Evolutionary conservation across 2,113 vertebrate genomes (phyloP), one percentile per base, ranked within the genome.

Genomic region (Phylloscopus whistleri): DNA sequence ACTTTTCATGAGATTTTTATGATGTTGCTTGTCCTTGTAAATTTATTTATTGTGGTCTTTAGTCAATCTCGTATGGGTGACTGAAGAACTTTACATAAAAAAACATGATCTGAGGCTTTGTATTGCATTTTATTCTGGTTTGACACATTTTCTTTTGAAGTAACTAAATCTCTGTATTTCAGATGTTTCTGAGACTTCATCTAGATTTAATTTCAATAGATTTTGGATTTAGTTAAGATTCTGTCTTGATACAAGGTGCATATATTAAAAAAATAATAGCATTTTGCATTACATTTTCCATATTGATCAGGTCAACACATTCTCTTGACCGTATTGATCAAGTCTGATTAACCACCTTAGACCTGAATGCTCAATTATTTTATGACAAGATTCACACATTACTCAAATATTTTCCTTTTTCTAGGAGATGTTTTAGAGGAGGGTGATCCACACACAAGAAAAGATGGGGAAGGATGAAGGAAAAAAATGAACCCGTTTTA

Each of bases 1-100:
- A 56, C 46, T 66, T 94, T 90, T 63, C 24, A 20, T 83, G 46
- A 48, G 77, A 56, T 56, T 82, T 89, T 89, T 73, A 49, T 89
- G 31, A 27, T 76, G 53, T 30, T 89, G 44, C n/a, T 87, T 73
- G 41, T 81, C 77, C 69, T 49, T 84, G 62, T 46, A 62, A 64
- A 58, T 76, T 70, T 75, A 53, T 87, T 89, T 92, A 51, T 48
- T 67, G 24, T 0, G 0, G 28, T 55, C 24, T 72, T 52, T 37
- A 84, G 56, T 67, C 75, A 70, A 86, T 46, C 22, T 75, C 3
- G 0, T 56, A 23, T 1, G 56, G 51, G 31, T 56, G 48, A 41
- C 22, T 60, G 59, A 84, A 84, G 56, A 72, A 84, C 27, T 81
- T 90, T 10, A 52, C 13, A 59, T 41, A 39, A 77, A 37, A 37